These are phyloP conservation scores for Spea hammondii DNA, from an alignment of 2,797 vertebrate genomes.

Conservation along the genomic window DNA sequence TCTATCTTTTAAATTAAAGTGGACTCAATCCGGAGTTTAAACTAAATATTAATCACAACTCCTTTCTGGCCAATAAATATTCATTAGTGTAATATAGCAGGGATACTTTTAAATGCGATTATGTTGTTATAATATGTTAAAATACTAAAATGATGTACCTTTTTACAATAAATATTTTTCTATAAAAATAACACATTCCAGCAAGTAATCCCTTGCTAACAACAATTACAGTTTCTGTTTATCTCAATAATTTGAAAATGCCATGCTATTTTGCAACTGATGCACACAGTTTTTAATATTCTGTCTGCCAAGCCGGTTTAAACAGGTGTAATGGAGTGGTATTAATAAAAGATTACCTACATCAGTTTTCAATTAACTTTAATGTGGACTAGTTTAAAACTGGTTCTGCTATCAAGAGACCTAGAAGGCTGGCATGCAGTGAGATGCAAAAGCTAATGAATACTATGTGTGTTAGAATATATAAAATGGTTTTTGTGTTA, in stretches of 20 bases:
- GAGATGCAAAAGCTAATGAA: background rate
- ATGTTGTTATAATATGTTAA: background rate
- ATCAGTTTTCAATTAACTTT: background rate
- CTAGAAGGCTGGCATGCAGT: background rate
- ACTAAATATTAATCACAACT: too few species aligned
- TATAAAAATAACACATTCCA: conserved; percentile 7
- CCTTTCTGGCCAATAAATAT: too few species aligned
- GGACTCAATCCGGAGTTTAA: too few species aligned
- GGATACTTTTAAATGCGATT: too few species aligned
- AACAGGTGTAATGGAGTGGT: background rate
- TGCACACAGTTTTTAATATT: background rate
- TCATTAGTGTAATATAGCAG: too few species aligned
- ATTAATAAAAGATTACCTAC: conserved; percentile 5
- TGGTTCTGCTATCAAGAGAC: background rate
- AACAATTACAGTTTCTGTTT: background rate
- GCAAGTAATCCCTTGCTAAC: background rate
- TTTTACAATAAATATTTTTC: conserved; percentile 4
- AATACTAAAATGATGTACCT: background rate
- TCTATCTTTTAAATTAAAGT: too few species aligned
- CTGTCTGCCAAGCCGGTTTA: background rate
- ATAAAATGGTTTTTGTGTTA: background rate
- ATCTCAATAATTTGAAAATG: conserved; percentile 37
- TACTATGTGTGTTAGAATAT: background rate
- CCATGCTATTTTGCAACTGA: conserved; percentile 10
- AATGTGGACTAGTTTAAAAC: background rate